Evolutionary conservation across 1,140 invertebrate species (phyloP), one percentile per base, ranked within the genome.

Genomic region (Tetraneura akinire): DNA sequence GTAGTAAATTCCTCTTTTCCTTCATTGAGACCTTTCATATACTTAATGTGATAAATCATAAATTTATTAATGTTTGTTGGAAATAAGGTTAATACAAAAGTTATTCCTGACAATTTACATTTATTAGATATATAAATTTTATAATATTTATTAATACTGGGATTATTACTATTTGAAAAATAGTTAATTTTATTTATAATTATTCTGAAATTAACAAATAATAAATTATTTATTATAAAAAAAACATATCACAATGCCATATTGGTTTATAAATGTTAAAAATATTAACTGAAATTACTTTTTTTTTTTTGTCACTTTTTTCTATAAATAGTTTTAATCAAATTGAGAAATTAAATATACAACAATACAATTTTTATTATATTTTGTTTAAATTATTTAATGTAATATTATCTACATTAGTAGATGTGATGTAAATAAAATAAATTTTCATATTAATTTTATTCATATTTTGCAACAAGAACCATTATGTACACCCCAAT

Each of bases 401-500:
- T 32, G n/a, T 32, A 62, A 32, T 49, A 29, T n/a, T 51, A 9
- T 29, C 16, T 21, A 71, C 18, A 51, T 70, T 1, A n/a, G 9
- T 51, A 3, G 42, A 32, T 71, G 45, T 71, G 16, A 51, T 21
- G 14, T 18, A 21, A 70, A 21, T 49, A 21, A 29, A 70, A 70
- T 49, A 70, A 70, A 70, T 11, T 49, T 49, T 49, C 26, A 26
- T 9, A 10, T 70, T 21, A 11, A 51, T 47, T 70, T 89, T 88
- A 96, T 87, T 97, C 95, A 87, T 91, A 94, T 82, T 92, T 87
- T 76, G 94, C 93, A 84, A 97, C 96, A 29, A 95, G 85, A 76
- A 96, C 92, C 95, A 98, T 97, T 92, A 97, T 94, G 82, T 91
- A 92, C 29, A 97, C 94, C 64, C 95, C 95, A 62, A 91, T 87